phyloP scores from a whole-genome alignment of 2,113 vertebrate genomes.

The Tamias sibiricus region DNA sequence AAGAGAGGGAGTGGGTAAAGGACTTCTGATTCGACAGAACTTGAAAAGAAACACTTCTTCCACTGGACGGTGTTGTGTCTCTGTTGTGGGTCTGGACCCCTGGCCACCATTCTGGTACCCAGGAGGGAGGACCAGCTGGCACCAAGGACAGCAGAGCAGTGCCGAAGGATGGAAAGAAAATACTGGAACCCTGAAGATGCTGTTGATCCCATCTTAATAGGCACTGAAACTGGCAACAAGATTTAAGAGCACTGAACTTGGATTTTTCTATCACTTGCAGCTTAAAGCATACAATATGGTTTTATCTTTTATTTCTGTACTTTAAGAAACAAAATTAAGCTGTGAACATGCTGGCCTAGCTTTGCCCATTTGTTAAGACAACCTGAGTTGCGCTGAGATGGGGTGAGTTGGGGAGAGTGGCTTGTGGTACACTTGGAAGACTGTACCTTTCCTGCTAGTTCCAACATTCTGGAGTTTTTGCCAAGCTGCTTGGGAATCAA shows the following conservation, averaged over 20 bases:
- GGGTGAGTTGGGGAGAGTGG: neutral
- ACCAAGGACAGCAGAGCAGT: neutral
- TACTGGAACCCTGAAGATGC: too few species aligned
- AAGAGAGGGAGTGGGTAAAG: neutral
- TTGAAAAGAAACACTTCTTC: too few species aligned
- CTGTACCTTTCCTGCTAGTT: neutral
- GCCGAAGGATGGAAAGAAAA: neutral
- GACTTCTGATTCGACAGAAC: neutral
- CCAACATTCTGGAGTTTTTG: neutral
- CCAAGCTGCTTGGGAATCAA: neutral
- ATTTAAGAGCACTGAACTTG: neutral
- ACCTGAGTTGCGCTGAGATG: neutral
- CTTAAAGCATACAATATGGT: neutral
- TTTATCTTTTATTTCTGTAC: neutral
- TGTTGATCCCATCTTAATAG: neutral
- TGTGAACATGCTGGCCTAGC: neutral
- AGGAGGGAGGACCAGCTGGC: neutral
- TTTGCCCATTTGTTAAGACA: neutral
- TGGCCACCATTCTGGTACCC: neutral
- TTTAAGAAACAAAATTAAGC: neutral
- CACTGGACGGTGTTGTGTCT: neutral
- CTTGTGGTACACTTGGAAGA: neutral
- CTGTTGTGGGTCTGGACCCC: neutral
- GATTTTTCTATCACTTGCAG: neutral
- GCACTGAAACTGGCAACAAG: neutral